phyloP scores from a whole-genome alignment of 2,888 invertebrate species.

The Drosophila buzzatii region DNA sequence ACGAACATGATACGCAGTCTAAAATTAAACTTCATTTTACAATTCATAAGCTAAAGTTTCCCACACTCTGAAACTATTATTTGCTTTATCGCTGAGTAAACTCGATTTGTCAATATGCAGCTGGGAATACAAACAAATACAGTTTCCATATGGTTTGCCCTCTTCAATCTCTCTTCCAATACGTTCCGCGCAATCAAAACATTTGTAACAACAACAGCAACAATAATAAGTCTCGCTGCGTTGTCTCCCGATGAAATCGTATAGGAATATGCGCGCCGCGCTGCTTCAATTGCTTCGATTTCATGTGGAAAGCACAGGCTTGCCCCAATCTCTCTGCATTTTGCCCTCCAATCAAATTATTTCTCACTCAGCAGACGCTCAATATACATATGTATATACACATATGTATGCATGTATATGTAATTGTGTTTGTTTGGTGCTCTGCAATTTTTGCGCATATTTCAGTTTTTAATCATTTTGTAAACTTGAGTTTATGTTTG shows the following conservation, averaged over 20 bases:
- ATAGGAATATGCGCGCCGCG: not conserved
- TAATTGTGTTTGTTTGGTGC: slow-evolving; percentile 22
- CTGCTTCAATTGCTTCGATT: slow-evolving; percentile 29
- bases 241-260: slow-evolving; percentile 33
- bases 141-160: slow-evolving; percentile 34
- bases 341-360: too few species aligned
- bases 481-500: slow-evolving; percentile 47
- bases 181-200: slow-evolving; percentile 16
- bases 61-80: slow-evolving; percentile 16
- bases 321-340: not conserved
- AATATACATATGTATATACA: slow-evolving; percentile 2
- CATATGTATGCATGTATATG: not conserved
- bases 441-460: slow-evolving; percentile 52
- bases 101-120: slow-evolving; percentile 33
- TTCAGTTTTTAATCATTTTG: slow-evolving; percentile 52
- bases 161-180: slow-evolving; percentile 21
- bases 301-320: slow-evolving; percentile 20
- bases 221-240: slow-evolving; percentile 7
- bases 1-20: not conserved
- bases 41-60: slow-evolving; percentile 8
- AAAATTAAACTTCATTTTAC: not conserved
- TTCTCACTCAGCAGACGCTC: slow-evolving; percentile 22
- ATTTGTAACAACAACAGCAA: slow-evolving; percentile 1
- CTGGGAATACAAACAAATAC: slow-evolving; percentile 37
- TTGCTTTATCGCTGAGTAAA: slow-evolving; percentile 43